These are phyloP conservation scores for Aphelenchoides besseyi DNA, from an alignment of 1,140 invertebrate genomes.

Conservation along the genomic window DNA sequence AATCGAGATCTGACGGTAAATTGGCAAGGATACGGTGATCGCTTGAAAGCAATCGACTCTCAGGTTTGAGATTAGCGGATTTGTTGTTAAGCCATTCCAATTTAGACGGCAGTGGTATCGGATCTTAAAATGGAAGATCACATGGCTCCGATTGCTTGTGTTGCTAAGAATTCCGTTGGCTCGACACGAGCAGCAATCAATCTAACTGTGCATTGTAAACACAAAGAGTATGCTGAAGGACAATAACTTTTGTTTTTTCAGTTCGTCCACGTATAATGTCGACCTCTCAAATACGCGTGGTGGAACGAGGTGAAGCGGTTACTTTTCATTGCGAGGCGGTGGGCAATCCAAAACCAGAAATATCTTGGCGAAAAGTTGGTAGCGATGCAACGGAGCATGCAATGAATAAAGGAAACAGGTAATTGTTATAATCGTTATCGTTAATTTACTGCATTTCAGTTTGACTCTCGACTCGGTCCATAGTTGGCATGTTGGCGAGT, in stretches of 20 bases:
- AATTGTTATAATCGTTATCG: background rate
- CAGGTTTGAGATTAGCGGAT: background rate
- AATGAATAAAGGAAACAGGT: conserved; percentile 46
- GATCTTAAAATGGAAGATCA: conserved; percentile 31
- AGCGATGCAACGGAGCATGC: conserved; percentile 33
- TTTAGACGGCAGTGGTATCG: conserved; percentile 17
- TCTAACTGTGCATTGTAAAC: conserved; percentile 26
- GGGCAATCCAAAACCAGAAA: conserved; percentile 53
- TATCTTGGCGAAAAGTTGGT: conserved; percentile 39
- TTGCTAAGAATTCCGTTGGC: conserved; percentile 27
- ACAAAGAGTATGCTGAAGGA: background rate
- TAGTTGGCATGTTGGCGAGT: conserved; percentile 54
- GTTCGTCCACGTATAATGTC: conserved; percentile 54
- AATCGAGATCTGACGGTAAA: conserved; percentile 8
- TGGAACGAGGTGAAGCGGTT: conserved; percentile 47
- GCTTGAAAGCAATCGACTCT: conserved; percentile 18
- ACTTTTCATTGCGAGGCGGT: conserved; percentile 54
- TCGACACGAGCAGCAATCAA: conserved; percentile 10
- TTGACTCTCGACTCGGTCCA: conserved; percentile 50
- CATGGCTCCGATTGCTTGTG: conserved; percentile 15
- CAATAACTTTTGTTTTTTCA: conserved; percentile 26
- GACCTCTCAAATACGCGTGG: conserved; percentile 49
- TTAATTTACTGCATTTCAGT: conserved; percentile 31
- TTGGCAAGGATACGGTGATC: conserved; percentile 9
- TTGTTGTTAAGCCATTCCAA: background rate